phyloP scores from a whole-genome alignment of 2,797 vertebrate genomes.

The Luscinia megarhynchos region DNA sequence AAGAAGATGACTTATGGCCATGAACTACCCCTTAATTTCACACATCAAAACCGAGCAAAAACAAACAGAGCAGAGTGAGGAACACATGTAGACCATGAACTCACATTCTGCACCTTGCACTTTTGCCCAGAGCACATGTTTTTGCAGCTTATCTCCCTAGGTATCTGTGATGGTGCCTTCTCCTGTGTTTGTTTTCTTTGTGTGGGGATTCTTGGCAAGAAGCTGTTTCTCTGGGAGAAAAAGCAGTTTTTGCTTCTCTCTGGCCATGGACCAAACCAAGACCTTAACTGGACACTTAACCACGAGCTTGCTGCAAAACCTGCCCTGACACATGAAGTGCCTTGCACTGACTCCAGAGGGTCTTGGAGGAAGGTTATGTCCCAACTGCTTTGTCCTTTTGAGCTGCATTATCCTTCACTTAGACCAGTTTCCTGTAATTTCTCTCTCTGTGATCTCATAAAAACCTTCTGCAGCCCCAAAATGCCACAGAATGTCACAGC shows the following conservation, averaged over 20 bases:
- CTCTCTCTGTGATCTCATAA: background rate
- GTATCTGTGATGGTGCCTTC: constrained; percentile 51
- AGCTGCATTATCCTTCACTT: background rate
- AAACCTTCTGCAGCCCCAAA: background rate
- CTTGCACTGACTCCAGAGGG: background rate
- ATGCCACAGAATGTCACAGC: background rate
- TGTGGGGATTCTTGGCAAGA: constrained; percentile 64
- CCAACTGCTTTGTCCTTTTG: background rate
- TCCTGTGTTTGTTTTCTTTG: constrained; percentile 55
- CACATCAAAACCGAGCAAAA: constrained; percentile 62
- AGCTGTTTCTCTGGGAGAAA: constrained; percentile 35
- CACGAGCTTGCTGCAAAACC: background rate
- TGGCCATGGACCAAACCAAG: constrained; percentile 20
- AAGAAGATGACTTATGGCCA: constrained; percentile 58
- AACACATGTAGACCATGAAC: constrained; percentile 69
- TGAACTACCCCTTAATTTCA: constrained; percentile 72
- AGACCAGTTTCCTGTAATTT: background rate
- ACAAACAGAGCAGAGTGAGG: constrained; percentile 65
- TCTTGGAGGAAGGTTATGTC: background rate
- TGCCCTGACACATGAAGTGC: fast-evolving
- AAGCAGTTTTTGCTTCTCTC: constrained; percentile 41
- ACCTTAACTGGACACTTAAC: background rate
- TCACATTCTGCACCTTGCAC: constrained; percentile 70
- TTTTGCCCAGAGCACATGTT: constrained; percentile 65
- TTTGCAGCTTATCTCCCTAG: constrained; percentile 53